Conservation (phyloP, 2,888 invertebrate species). For the Smittia sp. region DNA sequence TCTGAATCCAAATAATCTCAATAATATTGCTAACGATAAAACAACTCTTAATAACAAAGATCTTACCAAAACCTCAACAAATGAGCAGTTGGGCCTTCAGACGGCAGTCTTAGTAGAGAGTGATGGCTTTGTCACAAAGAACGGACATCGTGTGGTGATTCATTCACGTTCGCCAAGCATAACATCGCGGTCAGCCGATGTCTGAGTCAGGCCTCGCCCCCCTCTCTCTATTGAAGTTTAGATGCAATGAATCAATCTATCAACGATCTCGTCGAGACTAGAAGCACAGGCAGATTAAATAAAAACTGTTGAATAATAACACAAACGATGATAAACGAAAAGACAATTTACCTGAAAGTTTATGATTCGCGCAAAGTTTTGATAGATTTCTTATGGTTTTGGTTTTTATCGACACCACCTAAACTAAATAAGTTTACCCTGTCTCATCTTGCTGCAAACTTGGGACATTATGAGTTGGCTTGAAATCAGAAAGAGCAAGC, state of each 20-base stretch:
- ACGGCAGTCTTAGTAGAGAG: conserved; percentile 83
- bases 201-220: conserved; percentile 77
- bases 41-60: conserved; percentile 20
- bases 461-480: neutral
- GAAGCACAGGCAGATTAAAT: conserved; percentile 54
- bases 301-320: conserved; percentile 1
- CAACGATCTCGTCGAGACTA: conserved; percentile 22
- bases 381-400: conserved; percentile 18
- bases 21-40: conserved; percentile 16
- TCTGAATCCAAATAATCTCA: conserved; percentile 42
- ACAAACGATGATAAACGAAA: conserved; percentile 7
- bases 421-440: conserved; percentile 4
- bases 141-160: conserved; percentile 87
- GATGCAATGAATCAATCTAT: conserved; percentile 35
- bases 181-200: conserved; percentile 79
- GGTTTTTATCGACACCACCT: neutral
- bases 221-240: conserved; percentile 57
- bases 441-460: neutral
- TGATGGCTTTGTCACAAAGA: conserved; percentile 79
- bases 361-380: conserved; percentile 37
- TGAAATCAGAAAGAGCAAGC: conserved; percentile 9
- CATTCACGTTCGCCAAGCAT: conserved; percentile 83
- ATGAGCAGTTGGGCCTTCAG: conserved; percentile 57
- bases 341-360: neutral
- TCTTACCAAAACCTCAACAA: conserved; percentile 43